Evolutionary conservation across 2,888 invertebrate genomes (phyloP), one percentile per base, ranked within the genome.

Genomic region (Candidula unifasciata): DNA sequence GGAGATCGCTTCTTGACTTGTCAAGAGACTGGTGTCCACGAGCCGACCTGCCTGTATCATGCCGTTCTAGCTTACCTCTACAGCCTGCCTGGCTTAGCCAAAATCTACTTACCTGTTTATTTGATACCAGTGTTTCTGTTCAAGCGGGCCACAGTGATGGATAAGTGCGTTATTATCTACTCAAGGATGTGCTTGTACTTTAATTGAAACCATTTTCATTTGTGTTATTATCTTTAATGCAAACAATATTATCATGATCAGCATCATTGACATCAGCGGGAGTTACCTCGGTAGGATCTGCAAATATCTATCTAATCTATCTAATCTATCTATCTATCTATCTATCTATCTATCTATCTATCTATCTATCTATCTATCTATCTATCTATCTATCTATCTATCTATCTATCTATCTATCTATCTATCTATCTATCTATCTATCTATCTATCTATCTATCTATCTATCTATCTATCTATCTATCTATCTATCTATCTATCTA

Each of bases 41-140:
- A 87, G 44, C 87, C 88, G 27, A 69, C 85, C 27, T 91, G 91
- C 77, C 85, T 89, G 0, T 73, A 85, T 10, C 91, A 91, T 79
- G 89, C 90, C 2, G 18, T 90, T 10, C 78, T 73, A 16, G 91
- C 90, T 82, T 88, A 90, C 54, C 10, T 90, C 1, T 85, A 87
- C 27, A 90, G 91, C 85, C 79, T 90, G n/a, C 90, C 90, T 0
- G 86, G 85, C 2, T 91, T 91, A 84, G 91, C 89, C 24, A 91
- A 91, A 68, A 84, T 91, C 10, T 91, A 91, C 85, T 82, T 91
- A 2, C 91, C 91, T 0, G 90, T 91, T 57, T 90, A 91, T 79
- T 76, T 90, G 30, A 89, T 89, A 3, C 91, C 91, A 0, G 80
- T 91, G 18, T 66, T 91, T 3, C 80, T 91, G 77, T 91, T 91